Evolutionary conservation across 2,888 invertebrate species (phyloP), one percentile per base, ranked within the genome.

Genomic region (Nephrotoma appendiculata): DNA sequence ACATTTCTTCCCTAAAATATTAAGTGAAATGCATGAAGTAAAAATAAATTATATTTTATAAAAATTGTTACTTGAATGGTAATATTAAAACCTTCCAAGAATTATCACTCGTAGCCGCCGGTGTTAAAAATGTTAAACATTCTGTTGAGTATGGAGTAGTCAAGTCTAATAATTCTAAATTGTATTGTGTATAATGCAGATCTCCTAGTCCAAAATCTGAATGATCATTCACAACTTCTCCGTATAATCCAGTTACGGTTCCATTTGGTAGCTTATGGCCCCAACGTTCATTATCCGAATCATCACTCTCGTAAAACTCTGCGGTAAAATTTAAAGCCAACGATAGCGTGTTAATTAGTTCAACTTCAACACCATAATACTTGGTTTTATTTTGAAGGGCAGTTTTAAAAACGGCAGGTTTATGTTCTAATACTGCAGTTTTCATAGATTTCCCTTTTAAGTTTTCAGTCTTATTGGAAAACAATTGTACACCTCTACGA

Each of bases 41-140:
- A 84, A 87, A 86, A 83, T 44, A 44, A 85, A 84, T 83, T 84
- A 41, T 86, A 71, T 9, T 84, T 42, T 43, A 41, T 52, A 43
- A 86, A 44, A 84, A 9, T 86, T 89, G 92, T 91, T 92, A 95
- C 96, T 93, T 95, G 89, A 97, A 96, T 0, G 97, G 97, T 88
- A 96, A 91, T 89, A 96, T 95, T 6, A 97, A 92, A 0, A 96
- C 95, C 90, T 95, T 95, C 97, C 97, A 97, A 0, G 96, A 96
- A 89, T 96, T 96, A 89, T 97, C 96, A 1, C 94, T 94, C 19
- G 95, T 92, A 0, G 96, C 94, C 91, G 96, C 96, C 0, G 96
- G 96, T 0, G 97, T 96, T 19, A 97, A 90, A 89, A 97, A 97
- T 0, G 97, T 97, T 89, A 96, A 93, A 89, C 97, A 97, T 89